A percentile compares a stretch with the other conserved stretches of the same genome.
These are phyloP conservation scores for Eupithecia pulchellata DNA, from an alignment of 2,888 invertebrate species.

Conservation along the genomic window DNA sequence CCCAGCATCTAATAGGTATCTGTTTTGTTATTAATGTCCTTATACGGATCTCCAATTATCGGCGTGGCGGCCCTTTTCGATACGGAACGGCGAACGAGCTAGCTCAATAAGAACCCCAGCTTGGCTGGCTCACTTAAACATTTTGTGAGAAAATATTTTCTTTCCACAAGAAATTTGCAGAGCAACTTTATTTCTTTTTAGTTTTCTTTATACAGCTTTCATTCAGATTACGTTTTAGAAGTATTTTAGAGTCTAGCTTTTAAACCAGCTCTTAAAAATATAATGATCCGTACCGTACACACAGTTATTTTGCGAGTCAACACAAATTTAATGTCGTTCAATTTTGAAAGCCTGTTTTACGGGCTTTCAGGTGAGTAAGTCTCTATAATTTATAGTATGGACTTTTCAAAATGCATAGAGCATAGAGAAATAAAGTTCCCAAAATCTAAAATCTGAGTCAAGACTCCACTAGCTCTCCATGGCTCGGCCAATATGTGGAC, in stretches of 20 bases:
- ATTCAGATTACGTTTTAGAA: neutral
- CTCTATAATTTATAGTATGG: too few species aligned
- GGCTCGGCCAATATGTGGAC: neutral
- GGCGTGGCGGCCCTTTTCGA: slow-evolving; percentile 57
- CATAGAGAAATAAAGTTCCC: too few species aligned
- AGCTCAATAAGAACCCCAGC: slow-evolving; percentile 13
- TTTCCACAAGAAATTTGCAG: neutral
- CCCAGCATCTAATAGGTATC: slow-evolving; percentile 71
- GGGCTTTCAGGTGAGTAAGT: too few species aligned
- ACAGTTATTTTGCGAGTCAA: neutral
- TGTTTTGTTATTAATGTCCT: slow-evolving; percentile 80
- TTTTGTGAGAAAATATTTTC: neutral
- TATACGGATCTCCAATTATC: slow-evolving; percentile 76
- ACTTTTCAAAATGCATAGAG: too few species aligned
- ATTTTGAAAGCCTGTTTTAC: neutral
- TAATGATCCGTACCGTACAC: neutral
- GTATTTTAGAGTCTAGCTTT: neutral
- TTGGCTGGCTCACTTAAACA: slow-evolving; percentile 32
- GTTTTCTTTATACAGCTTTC: neutral
- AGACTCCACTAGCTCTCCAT: neutral
- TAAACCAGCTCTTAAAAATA: neutral
- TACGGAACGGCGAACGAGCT: slow-evolving; percentile 50
- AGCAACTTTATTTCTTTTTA: neutral
- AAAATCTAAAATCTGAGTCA: too few species aligned
- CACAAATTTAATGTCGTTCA: neutral